Percentiles rank a stretch among this genome's conserved stretches.
phyloP scores from a whole-genome alignment of 2,888 invertebrate species.

The Lordiphosa andalusiaca region DNA sequence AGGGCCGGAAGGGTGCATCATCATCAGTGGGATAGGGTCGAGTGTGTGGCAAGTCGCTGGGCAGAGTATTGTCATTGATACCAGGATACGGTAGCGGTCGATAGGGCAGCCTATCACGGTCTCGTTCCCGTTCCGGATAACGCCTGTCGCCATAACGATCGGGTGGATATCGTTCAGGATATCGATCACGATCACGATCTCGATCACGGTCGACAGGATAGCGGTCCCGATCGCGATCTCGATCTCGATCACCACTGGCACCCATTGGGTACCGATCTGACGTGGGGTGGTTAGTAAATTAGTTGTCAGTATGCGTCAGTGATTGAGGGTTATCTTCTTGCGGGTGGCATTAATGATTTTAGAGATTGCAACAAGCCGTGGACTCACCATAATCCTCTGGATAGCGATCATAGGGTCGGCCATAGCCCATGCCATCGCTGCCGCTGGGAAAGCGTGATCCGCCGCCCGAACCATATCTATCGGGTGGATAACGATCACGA shows the following conservation, averaged over 20 bases:
- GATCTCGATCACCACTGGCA: constrained; percentile 64
- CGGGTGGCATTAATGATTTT: constrained; percentile 47
- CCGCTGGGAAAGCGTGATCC: constrained; percentile 26
- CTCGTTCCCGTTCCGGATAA: constrained; percentile 52
- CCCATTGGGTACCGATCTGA: constrained; percentile 75
- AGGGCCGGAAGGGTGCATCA: constrained; percentile 74
- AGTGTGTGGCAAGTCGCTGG: constrained; percentile 79
- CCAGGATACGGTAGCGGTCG: constrained; percentile 75
- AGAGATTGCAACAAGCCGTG: background rate
- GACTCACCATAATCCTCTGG: constrained; percentile 70
- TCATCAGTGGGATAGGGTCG: constrained; percentile 76
- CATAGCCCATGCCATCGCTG: constrained; percentile 73
- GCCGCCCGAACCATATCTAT: constrained; percentile 69
- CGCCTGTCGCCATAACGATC: constrained; percentile 53
- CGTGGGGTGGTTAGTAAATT: constrained; percentile 73
- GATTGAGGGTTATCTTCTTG: constrained; percentile 7
- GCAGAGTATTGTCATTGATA: constrained; percentile 72
- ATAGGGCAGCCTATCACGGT: constrained; percentile 62
- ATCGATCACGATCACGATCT: constrained; percentile 61
- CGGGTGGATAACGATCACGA: constrained; percentile 81
- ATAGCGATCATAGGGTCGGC: constrained; percentile 77
- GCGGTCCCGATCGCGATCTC: constrained; percentile 54
- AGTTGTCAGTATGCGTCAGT: constrained; percentile 62
- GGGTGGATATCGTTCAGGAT: constrained; percentile 45
- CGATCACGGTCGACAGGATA: constrained; percentile 51